A percentile compares a stretch with the other conserved stretches of the same genome.
phyloP scores from a whole-genome alignment of 2,113 vertebrate species.

The Gila orcuttii region DNA sequence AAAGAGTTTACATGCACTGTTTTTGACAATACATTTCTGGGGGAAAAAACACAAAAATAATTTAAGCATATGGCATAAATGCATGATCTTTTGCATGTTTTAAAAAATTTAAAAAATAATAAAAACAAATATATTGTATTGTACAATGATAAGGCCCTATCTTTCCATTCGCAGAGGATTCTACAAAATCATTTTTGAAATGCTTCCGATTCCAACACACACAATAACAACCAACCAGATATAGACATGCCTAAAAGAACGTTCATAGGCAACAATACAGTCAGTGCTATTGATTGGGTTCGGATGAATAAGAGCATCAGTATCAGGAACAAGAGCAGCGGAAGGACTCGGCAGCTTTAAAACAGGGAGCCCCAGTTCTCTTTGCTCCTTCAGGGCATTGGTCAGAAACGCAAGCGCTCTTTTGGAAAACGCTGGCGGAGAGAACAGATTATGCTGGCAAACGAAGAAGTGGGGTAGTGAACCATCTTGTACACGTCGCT shows the following conservation, averaged over 20 bases:
- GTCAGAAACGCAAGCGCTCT: slow-evolving; percentile 62
- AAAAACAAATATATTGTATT: neutral
- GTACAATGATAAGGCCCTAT: too few species aligned
- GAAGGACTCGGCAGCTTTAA: slow-evolving; percentile 54
- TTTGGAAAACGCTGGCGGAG: slow-evolving; percentile 55
- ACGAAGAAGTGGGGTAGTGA: slow-evolving; percentile 72
- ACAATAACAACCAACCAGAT: neutral
- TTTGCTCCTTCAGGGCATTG: slow-evolving; percentile 63
- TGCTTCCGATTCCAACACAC: neutral
- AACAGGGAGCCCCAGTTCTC: slow-evolving; percentile 58
- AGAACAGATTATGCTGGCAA: slow-evolving; percentile 69
- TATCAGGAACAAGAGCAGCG: slow-evolving; percentile 8
- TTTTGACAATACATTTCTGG: neutral
- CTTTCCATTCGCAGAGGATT: neutral
- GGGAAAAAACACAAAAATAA: neutral
- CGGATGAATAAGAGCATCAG: neutral
- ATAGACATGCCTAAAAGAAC: neutral
- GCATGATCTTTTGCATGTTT: neutral
- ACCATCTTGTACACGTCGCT: slow-evolving; percentile 53
- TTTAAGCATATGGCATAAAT: neutral
- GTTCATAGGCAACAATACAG: neutral
- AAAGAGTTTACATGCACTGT: neutral
- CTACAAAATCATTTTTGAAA: neutral
- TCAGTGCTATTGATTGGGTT: neutral
- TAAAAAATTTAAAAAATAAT: too few species aligned